phyloP scores from a whole-genome alignment of 2,888 invertebrate genomes.

The Cyrtodaria siliqua region DNA sequence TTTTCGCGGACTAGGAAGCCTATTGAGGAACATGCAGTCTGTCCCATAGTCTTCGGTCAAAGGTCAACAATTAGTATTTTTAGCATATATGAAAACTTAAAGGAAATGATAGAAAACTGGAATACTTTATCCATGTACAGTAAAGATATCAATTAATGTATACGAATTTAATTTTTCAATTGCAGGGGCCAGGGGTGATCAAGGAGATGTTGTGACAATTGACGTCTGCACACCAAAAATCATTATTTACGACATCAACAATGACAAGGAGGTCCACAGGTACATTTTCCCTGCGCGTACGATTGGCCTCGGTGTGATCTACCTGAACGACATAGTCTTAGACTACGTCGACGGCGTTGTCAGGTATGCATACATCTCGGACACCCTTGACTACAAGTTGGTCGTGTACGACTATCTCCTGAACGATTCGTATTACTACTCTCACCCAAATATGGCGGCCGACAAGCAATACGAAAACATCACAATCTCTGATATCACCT shows the following conservation, averaged over 20 bases:
- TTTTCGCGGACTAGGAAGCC: no score
- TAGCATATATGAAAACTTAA: no score
- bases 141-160: no score
- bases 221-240: constrained; percentile 69
- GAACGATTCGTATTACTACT: constrained; percentile 54
- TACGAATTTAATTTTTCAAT: no score
- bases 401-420: constrained; percentile 66
- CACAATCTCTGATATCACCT: constrained; percentile 53
- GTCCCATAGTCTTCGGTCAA: no score
- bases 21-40: no score
- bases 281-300: constrained; percentile 58
- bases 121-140: no score
- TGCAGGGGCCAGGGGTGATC: constrained; percentile 42
- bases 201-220: constrained; percentile 32
- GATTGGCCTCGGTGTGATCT: constrained; percentile 52
- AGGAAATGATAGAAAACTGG: no score
- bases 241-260: constrained; percentile 66
- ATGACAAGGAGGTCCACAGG: constrained; percentile 47
- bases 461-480: constrained; percentile 47
- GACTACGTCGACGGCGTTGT: constrained; percentile 51
- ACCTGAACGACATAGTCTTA: constrained; percentile 72
- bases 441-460: constrained; percentile 59
- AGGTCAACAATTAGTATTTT: no score
- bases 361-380: constrained; percentile 70
- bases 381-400: constrained; percentile 64